These are phyloP conservation scores for Enhydra lutris DNA, from an alignment of 2,113 vertebrate species.

Conservation along the genomic window DNA sequence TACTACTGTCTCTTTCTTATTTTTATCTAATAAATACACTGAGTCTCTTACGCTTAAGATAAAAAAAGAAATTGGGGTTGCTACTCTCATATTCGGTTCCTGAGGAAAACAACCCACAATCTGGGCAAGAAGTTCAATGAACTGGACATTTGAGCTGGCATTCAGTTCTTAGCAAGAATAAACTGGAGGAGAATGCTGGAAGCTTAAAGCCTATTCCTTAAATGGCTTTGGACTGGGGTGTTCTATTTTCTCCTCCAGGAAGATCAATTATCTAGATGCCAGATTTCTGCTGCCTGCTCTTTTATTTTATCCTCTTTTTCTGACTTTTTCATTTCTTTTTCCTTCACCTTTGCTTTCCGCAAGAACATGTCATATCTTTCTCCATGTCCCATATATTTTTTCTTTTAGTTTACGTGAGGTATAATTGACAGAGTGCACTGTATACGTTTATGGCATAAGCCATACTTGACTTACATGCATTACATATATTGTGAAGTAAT, in stretches of 20 bases:
- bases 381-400: neutral
- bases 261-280: conserved; percentile 50
- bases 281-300: conserved; percentile 42
- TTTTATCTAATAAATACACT: neutral
- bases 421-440: neutral
- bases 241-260: conserved; percentile 46
- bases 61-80: neutral
- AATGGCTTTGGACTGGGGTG: neutral
- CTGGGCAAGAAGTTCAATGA: neutral
- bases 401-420: neutral
- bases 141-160: neutral
- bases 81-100: neutral
- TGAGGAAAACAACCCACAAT: neutral
- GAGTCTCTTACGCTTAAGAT: neutral
- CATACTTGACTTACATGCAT: neutral
- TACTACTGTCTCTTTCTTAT: neutral
- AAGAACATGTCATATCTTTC: neutral
- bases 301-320: conserved; percentile 15
- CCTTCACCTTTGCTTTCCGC: conserved; percentile 24
- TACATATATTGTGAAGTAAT: neutral
- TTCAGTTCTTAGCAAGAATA: conserved; percentile 14
- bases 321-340: conserved; percentile 48
- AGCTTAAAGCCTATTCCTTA: conserved; percentile 16
- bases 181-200: neutral
- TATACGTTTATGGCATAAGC: neutral